phyloP scores from a whole-genome alignment of 2,888 invertebrate species.

The Entomobrya proxima region DNA sequence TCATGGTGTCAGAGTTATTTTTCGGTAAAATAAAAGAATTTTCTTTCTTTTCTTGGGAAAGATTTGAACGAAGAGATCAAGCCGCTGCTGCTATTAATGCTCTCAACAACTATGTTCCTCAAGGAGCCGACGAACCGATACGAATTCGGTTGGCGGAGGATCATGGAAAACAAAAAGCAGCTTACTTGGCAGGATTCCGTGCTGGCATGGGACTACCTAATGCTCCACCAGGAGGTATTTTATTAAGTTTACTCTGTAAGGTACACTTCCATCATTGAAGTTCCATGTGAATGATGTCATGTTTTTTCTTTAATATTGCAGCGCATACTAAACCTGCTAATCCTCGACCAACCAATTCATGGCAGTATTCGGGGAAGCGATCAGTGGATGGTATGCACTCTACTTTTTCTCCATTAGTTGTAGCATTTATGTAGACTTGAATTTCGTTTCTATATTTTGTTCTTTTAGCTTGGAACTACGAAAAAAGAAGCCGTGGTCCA shows the following conservation, averaged over 20 bases:
- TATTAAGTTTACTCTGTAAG: background rate
- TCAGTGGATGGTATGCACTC: constrained; percentile 31
- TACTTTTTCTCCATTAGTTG: background rate
- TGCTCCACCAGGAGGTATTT: constrained; percentile 44
- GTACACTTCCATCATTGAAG: no score
- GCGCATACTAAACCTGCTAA: constrained; percentile 27
- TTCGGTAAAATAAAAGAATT: background rate
- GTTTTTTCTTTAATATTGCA: background rate
- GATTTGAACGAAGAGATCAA: constrained; percentile 91
- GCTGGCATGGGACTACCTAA: constrained; percentile 78
- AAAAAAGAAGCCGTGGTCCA: constrained; percentile 35
- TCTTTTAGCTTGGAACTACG: constrained; percentile 53
- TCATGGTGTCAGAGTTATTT: no score
- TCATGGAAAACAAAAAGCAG: constrained; percentile 89
- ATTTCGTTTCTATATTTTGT: background rate
- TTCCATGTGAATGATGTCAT: background rate
- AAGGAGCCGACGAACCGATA: constrained; percentile 89
- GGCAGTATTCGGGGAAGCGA: constrained; percentile 50
- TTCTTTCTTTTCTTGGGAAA: constrained; percentile 76
- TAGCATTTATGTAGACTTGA: background rate
- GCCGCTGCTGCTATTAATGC: constrained; percentile 92
- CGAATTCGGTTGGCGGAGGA: constrained; percentile 91
- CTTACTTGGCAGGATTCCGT: constrained; percentile 84
- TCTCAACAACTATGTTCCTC: constrained; percentile 87
- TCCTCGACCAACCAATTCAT: constrained; percentile 12